A percentile compares a stretch with the other conserved stretches of the same genome.
These are phyloP conservation scores for Clunio marinus DNA, from an alignment of 2,888 invertebrate species.

Conservation along the genomic window DNA sequence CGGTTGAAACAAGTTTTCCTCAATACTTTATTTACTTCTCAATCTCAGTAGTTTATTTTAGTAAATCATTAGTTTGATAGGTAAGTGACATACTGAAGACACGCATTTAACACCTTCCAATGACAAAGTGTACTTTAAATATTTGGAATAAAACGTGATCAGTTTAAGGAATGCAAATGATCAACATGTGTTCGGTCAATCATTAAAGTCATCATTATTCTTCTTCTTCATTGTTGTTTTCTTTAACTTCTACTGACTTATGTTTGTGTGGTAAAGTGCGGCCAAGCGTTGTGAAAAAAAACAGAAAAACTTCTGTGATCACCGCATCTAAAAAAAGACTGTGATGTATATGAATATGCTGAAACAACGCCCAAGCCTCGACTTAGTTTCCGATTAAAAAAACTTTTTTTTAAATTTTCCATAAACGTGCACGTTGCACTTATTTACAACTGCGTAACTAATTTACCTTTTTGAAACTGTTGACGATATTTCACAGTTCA, in stretches of 20 bases:
- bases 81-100: slow-evolving; percentile 1
- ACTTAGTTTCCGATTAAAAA: slow-evolving; percentile 34
- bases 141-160: neutral
- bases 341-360: neutral
- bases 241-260: too few species aligned
- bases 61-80: neutral
- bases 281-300: neutral
- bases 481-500: neutral
- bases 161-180: neutral
- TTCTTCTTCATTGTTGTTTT: neutral
- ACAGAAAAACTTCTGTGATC: slow-evolving; percentile 3
- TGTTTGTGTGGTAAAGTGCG: neutral
- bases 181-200: slow-evolving; percentile 13
- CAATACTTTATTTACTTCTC: too few species aligned
- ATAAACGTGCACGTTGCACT: too few species aligned
- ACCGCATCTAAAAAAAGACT: slow-evolving; percentile 31
- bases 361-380: slow-evolving; percentile 35
- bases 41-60: neutral
- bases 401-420: neutral
- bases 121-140: neutral
- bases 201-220: neutral
- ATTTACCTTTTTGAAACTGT: neutral
- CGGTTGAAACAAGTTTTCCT: neutral
- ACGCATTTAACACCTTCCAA: neutral
- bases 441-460: neutral